Conservation (phyloP, 2,113 vertebrate genomes). For the Tachuris rubrigastra region DNA sequence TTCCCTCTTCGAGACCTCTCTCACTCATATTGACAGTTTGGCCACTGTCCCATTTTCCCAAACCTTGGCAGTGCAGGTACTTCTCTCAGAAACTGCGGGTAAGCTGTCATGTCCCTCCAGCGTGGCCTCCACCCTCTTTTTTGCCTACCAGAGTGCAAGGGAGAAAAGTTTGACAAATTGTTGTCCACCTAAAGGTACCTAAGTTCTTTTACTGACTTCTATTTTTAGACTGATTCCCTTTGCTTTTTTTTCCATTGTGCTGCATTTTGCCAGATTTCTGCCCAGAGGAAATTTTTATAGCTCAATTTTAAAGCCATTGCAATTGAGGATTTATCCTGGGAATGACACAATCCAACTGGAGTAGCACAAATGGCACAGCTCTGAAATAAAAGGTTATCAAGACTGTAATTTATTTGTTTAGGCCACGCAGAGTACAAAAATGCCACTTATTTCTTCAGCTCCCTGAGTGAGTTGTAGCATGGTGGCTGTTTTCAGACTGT, state of each 20-base stretch:
- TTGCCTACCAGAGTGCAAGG: not conserved
- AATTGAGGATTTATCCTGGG: slow-evolving; percentile 66
- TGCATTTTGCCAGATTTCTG: slow-evolving; percentile 61
- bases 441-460: slow-evolving; percentile 36
- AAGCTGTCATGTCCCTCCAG: not conserved
- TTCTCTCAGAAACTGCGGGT: not conserved
- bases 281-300: slow-evolving; percentile 69
- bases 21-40: not conserved
- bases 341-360: slow-evolving; percentile 46
- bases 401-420: slow-evolving; percentile 72
- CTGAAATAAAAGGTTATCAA: slow-evolving; percentile 61
- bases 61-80: not conserved
- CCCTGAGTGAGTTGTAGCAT: not conserved
- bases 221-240: slow-evolving; percentile 43
- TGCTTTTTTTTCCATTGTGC: slow-evolving; percentile 24
- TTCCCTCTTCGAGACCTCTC: not conserved
- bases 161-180: slow-evolving; percentile 17
- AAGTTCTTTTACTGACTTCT: slow-evolving; percentile 30
- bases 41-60: not conserved
- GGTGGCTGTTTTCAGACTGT: slow-evolving; percentile 15
- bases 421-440: slow-evolving; percentile 56
- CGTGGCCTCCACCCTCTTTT: not conserved
- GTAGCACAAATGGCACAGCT: slow-evolving; percentile 45
- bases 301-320: slow-evolving; percentile 62
- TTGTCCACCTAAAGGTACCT: slow-evolving; percentile 5